Evolutionary conservation across 2,113 vertebrate genomes (phyloP).

Genomic region (Sebastes schlegelii): DNA sequence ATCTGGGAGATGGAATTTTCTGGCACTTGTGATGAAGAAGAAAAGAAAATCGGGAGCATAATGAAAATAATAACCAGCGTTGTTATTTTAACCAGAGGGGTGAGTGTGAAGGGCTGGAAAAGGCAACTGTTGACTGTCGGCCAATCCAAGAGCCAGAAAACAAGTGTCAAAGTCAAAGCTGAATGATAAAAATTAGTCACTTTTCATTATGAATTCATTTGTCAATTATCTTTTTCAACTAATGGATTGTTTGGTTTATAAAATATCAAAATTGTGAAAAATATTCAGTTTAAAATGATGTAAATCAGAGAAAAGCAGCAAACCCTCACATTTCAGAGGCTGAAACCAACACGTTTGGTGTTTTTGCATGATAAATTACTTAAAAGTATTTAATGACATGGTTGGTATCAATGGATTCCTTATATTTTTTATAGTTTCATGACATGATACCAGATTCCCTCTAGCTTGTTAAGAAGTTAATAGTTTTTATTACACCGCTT

Average conservation of each 20-base stretch:
- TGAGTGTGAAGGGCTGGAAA: slow-evolving; percentile 1
- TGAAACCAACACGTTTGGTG: neutral
- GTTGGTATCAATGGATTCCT: too few species aligned
- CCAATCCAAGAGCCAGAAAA: slow-evolving; percentile 28
- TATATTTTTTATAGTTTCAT: too few species aligned
- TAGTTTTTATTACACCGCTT: too few species aligned
- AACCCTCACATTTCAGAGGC: neutral
- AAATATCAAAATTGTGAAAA: neutral
- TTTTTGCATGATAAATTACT: neutral
- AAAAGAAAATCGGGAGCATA: slow-evolving; percentile 16
- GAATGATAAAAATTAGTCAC: slow-evolving; percentile 5
- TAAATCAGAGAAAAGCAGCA: neutral
- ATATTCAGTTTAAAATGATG: neutral
- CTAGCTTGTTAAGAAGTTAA: too few species aligned
- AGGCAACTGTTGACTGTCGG: slow-evolving; percentile 5
- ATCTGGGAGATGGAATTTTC: slow-evolving; percentile 57
- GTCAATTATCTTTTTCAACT: neutral
- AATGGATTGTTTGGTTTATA: neutral
- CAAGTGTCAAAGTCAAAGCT: slow-evolving; percentile 46
- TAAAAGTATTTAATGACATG: neutral
- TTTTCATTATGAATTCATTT: neutral
- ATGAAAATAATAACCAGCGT: slow-evolving; percentile 35
- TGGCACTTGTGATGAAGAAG: slow-evolving; percentile 38
- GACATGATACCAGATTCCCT: too few species aligned
- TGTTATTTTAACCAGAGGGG: slow-evolving; percentile 39